These are phyloP conservation scores for Loripinus fragilis DNA, from an alignment of 2,888 invertebrate species.

Conservation along the genomic window DNA sequence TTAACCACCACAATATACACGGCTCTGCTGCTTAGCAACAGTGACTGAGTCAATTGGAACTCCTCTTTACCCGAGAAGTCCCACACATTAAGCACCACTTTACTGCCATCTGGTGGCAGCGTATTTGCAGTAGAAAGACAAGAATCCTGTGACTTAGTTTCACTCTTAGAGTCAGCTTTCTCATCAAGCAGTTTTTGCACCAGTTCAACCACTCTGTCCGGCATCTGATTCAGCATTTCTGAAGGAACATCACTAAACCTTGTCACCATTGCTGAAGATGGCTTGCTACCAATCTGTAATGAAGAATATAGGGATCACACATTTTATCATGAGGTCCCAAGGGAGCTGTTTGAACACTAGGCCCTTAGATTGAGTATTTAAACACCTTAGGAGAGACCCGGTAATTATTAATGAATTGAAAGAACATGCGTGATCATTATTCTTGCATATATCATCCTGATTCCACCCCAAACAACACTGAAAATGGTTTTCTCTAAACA, in stretches of 20 bases:
- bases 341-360: too few relatives aligned
- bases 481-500: too few relatives aligned
- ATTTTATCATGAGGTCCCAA: too few relatives aligned
- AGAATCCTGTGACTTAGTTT: conserved; percentile 36
- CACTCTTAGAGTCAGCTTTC: conserved; percentile 35
- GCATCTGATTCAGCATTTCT: conserved; percentile 73
- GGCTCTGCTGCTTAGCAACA: conserved; percentile 82
- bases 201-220: conserved; percentile 77
- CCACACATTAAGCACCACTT: conserved; percentile 80
- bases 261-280: conserved; percentile 36
- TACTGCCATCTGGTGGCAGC: conserved; percentile 50
- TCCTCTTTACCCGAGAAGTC: conserved; percentile 82
- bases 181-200: conserved; percentile 78
- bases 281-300: conserved; percentile 35
- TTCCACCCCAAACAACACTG: too few relatives aligned
- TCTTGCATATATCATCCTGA: too few relatives aligned
- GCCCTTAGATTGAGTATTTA: too few relatives aligned
- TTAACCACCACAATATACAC: conserved; percentile 83
- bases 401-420: too few relatives aligned
- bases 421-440: too few relatives aligned
- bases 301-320: too few relatives aligned
- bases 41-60: conserved; percentile 81
- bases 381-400: too few relatives aligned
- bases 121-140: conserved; percentile 44
- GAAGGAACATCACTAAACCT: conserved; percentile 65